A percentile compares a stretch with the other conserved stretches of the same genome.
These are phyloP conservation scores for Cygnus atratus DNA, from an alignment of 2,113 vertebrate species.

Conservation along the genomic window DNA sequence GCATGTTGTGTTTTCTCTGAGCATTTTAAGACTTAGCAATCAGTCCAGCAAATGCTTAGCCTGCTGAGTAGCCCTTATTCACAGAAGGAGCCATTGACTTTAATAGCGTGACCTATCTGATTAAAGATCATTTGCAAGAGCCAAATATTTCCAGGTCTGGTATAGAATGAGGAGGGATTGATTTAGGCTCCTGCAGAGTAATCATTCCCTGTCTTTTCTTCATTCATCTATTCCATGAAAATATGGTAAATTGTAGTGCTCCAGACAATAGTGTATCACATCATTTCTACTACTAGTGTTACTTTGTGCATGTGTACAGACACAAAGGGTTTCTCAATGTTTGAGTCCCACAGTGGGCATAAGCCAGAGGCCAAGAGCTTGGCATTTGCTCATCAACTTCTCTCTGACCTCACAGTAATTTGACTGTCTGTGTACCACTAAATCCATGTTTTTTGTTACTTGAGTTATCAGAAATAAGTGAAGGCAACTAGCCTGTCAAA, in stretches of 20 bases:
- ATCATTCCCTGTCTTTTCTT: background rate
- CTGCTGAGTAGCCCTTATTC: background rate
- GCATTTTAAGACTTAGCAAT: background rate
- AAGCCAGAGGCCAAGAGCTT: background rate
- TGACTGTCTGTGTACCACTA: background rate
- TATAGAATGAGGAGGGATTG: background rate
- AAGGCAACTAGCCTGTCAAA: background rate
- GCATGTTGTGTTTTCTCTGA: background rate
- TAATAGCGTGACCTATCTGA: background rate
- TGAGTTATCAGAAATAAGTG: background rate
- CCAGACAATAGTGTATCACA: background rate
- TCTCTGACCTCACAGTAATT: background rate
- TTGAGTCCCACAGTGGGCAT: background rate
- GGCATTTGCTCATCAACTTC: background rate
- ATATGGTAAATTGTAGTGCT: background rate
- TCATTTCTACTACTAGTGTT: background rate
- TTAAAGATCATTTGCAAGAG: slow-evolving; percentile 44
- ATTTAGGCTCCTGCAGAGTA: background rate
- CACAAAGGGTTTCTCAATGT: background rate
- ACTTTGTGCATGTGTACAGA: background rate
- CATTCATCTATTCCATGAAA: background rate
- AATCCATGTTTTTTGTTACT: background rate
- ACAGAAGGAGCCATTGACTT: slow-evolving; percentile 5
- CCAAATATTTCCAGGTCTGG: background rate
- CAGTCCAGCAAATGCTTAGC: background rate